Base-by-base conservation (phyloP, 2,888 invertebrate species). In the Trichacis sp. region DNA sequence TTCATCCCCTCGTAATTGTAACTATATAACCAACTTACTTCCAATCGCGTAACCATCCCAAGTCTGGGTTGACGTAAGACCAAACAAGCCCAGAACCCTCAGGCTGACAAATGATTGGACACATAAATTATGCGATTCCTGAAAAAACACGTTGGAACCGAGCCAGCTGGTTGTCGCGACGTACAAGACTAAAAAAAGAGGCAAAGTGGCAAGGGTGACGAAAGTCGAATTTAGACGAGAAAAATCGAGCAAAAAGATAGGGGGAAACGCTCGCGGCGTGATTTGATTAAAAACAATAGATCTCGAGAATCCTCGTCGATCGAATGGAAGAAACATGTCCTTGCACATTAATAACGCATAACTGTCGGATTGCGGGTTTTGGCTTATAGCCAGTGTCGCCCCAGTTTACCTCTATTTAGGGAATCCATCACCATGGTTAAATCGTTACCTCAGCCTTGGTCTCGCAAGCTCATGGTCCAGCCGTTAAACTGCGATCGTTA, bases 311-410 rank as follows among this genome's bases (percentile, higher is more conserved):
- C 68, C 63, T 69, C 66, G 69, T 74, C 72, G 75, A 78, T 76
- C 76, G 40, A 40, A 40, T 5, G 2, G n/a, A n/a, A 33, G 33
- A n/a, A 33, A 33, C 33, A 33, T 33, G n/a, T 33, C n/a, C 33
- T 33, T 6, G 2, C 14, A 75, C 79, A 80, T 80, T 79, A 79
- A 77, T 79, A 79, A 79, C 77, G 73, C 77, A 79, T 79, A 79
- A 79, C 76, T 76, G 78, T 78, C 77, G 76, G 74, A 71, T 68
- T 68, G 73, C 62, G 74, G 75, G 70, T 73, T 65, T 73, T 79
- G 78, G 80, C 74, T 61, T 36, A 33, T 40, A 53, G 76, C 78
- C 78, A 74, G 70, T 59, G 61, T 48, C 68, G 65, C 67, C 66
- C 70, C 29, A 66, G 68, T 66, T 73, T 73, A 61, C 73, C 73